Percentiles rank a stretch among this genome's conserved stretches.
phyloP scores from a whole-genome alignment of 2,113 vertebrate species.

The Microcebus tavaratra region DNA sequence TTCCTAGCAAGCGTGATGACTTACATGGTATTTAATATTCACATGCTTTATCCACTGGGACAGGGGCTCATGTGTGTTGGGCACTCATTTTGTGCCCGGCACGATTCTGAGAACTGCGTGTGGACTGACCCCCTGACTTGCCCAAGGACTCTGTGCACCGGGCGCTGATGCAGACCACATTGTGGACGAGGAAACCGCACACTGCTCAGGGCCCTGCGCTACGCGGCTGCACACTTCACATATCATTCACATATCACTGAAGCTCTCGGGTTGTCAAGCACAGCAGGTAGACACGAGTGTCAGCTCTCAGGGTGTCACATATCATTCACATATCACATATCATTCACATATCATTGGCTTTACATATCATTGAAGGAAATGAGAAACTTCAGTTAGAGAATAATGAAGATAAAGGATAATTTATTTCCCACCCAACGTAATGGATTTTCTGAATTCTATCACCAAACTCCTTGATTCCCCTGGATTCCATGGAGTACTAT shows the following conservation, averaged over 20 bases:
- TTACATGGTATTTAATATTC: no score
- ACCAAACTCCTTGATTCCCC: background rate
- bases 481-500: background rate
- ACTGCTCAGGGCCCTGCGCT: background rate
- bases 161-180: accelerated
- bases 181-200: accelerated
- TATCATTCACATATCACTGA: no score
- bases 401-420: background rate
- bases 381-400: background rate
- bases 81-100: background rate
- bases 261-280: no score
- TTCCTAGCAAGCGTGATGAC: background rate
- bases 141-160: accelerated
- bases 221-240: background rate
- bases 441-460: background rate
- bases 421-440: background rate
- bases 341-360: no score
- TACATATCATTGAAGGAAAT: background rate
- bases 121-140: accelerated
- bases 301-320: no score
- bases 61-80: background rate
- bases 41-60: background rate
- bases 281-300: no score
- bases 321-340: no score
- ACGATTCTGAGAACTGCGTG: accelerated